Evolutionary conservation across 2,113 vertebrate genomes (phyloP), one percentile per base, ranked within the genome.

Genomic region (Notarius quadriscutis): DNA sequence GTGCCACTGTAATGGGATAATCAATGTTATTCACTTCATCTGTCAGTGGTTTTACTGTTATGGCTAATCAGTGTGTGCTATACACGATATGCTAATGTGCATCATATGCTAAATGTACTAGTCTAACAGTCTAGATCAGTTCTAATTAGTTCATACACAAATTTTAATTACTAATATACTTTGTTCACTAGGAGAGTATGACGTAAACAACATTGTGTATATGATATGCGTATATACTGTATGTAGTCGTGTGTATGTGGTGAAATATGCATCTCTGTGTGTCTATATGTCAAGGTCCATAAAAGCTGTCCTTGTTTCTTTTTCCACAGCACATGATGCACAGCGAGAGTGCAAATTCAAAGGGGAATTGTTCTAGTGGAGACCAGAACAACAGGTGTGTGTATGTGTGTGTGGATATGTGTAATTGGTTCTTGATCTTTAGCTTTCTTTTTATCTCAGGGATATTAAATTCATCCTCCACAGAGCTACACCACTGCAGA

Each of bases 321-420:
- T 34, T 25, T 84, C 41, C 65, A 48, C 67, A 90, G 89, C 77
- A 86, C 14, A 4, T 22, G 22, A 87, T 84, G 57, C 87, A 87
- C 48, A 88, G 89, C 83, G 89, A 90, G n/a, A 90, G 85, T 86
- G 87, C 82, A 79, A 88, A 69, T 63, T 88, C 89, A 30, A 84
- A 84, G 71, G 87, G 87, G 22, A 90, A 88, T 83, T 90, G 84
- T 75, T 88, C 89, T 65, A 90, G 89, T 67, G 85, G 82, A 85
- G 89, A 90, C 53, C 89, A 83, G 53, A 86, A 71, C 48, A 79
- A 87, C 81, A 87, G 87, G 85, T 87, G 65, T 81, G 89, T 75
- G 85, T 87, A 48, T 78, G 88, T 71, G 58, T 22, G 41, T 41
- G 41, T 4, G 41, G 41, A 41, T 41, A 11, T 10, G 30, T 58